Evolutionary conservation across 2,888 invertebrate species (phyloP).

Genomic region (Syritta pipiens): DNA sequence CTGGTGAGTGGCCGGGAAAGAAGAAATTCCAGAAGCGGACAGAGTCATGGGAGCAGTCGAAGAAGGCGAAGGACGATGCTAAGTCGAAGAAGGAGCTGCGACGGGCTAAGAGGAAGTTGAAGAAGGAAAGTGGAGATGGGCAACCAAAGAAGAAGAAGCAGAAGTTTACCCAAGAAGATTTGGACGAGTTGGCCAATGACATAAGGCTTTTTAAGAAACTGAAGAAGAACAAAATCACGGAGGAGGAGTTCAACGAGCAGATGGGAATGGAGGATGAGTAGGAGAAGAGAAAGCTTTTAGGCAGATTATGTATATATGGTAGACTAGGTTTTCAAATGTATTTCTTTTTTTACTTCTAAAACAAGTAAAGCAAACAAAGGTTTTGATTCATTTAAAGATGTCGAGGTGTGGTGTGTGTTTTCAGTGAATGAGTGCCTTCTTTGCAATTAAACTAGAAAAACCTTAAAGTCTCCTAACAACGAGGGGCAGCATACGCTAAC

Average conservation of each 20-base stretch:
- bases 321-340: background rate
- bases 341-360: background rate
- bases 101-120: constrained; percentile 78
- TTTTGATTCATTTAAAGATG: background rate
- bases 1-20: constrained; percentile 87
- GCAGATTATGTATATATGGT: constrained; percentile 18
- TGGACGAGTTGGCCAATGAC: constrained; percentile 89
- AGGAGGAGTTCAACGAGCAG: constrained; percentile 84
- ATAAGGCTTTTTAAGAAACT: constrained; percentile 91
- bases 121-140: constrained; percentile 77
- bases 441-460: too few relatives aligned
- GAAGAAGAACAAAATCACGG: constrained; percentile 89
- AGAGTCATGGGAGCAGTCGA: constrained; percentile 89
- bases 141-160: constrained; percentile 79
- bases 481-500: too few relatives aligned
- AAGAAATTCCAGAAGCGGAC: constrained; percentile 81
- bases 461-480: too few relatives aligned
- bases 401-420: too few relatives aligned
- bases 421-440: too few relatives aligned
- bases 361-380: background rate
- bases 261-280: constrained; percentile 80
- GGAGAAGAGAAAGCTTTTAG: background rate
- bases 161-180: constrained; percentile 85
- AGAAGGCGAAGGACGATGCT: constrained; percentile 81
- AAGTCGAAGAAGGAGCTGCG: constrained; percentile 82